Conservation (phyloP, 2,113 vertebrate genomes). For the Rhegmatorhina hoffmannsi region DNA sequence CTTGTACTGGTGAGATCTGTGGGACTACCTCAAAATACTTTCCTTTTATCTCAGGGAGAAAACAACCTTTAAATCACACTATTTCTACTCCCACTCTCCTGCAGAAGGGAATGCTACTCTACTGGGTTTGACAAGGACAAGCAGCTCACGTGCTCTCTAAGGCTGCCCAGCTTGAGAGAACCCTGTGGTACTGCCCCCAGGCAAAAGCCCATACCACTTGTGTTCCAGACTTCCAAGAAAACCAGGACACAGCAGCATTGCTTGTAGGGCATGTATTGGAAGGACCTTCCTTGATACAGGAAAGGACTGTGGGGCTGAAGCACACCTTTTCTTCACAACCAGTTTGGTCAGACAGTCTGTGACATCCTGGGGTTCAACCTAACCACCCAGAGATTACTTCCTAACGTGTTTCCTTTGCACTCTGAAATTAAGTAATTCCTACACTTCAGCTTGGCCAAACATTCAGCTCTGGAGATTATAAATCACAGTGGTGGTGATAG, state of each 20-base stretch:
- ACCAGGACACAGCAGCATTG: fast-evolving
- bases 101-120: background rate
- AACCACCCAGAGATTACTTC: background rate
- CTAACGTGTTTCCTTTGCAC: fast-evolving
- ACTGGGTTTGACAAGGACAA: background rate
- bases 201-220: fast-evolving
- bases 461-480: fast-evolving
- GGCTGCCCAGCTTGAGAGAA: background rate
- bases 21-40: background rate
- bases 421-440: background rate
- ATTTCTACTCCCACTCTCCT: background rate
- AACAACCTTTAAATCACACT: background rate
- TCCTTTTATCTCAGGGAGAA: background rate
- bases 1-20: background rate
- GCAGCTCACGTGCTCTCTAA: background rate
- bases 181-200: fast-evolving
- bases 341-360: background rate
- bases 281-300: background rate
- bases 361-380: background rate
- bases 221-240: background rate
- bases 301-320: background rate
- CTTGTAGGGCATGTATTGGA: background rate
- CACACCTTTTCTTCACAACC: background rate
- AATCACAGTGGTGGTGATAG: background rate
- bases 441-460: background rate